Conservation (phyloP, 2,888 invertebrate species). For the Agrypnus murinus region DNA sequence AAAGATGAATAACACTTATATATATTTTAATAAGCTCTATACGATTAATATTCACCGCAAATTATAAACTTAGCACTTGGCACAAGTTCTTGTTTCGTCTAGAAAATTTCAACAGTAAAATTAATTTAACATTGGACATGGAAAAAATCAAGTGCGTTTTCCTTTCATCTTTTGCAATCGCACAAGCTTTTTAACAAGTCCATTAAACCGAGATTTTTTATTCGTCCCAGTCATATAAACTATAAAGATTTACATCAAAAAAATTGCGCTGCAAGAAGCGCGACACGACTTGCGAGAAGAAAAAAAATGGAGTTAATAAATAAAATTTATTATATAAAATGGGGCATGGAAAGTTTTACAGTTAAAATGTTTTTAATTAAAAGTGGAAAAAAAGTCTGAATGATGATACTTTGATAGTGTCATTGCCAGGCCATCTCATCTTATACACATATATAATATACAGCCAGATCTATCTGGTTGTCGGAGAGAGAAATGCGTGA, state of each 20-base stretch:
- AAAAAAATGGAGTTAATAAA: neutral
- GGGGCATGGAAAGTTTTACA: conserved; percentile 51
- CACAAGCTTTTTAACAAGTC: neutral
- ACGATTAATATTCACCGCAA: neutral
- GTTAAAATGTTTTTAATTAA: conserved; percentile 22
- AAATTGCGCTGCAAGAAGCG: conserved; percentile 8
- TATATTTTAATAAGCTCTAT: no score
- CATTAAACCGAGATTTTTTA: conserved; percentile 19
- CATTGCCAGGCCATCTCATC: conserved; percentile 40
- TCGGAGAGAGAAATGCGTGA: conserved; percentile 39
- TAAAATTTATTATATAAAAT: conserved; percentile 32
- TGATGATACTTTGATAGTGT: conserved; percentile 49
- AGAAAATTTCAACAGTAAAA: neutral
- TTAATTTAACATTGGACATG: neutral
- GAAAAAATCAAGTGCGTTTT: conserved; percentile 14
- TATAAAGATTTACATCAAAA: conserved; percentile 22
- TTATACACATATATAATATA: no score
- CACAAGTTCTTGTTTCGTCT: conserved; percentile 23
- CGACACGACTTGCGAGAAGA: no score
- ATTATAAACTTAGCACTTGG: conserved; percentile 5
- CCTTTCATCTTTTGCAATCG: conserved; percentile 26
- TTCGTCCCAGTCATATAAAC: conserved; percentile 14
- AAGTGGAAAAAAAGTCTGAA: neutral
- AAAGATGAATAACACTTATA: no score
- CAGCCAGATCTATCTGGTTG: conserved; percentile 39